A percentile compares a stretch with the other conserved stretches of the same genome.
Conservation (phyloP, 2,113 vertebrate genomes). For the Gasterosteus nipponicus region DNA sequence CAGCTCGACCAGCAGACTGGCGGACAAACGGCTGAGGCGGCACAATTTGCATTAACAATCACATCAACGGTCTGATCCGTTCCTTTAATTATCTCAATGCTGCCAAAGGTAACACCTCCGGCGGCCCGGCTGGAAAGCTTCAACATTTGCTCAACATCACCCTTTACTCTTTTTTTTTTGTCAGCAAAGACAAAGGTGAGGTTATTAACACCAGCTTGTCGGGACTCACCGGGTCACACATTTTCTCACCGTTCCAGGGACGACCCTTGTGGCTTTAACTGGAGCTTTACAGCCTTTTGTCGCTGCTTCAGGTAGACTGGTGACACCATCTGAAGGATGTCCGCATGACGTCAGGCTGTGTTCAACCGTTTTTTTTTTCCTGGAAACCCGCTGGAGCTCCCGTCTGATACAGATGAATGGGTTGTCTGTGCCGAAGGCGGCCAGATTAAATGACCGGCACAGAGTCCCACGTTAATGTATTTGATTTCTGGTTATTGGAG, state of each 20-base stretch:
- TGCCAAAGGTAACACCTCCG: conserved; percentile 48
- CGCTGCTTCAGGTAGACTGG: background rate
- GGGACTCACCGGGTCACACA: conserved; percentile 45
- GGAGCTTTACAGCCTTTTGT: conserved; percentile 9
- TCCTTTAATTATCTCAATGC: conserved; percentile 27
- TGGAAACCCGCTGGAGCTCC: background rate
- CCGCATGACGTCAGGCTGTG: background rate
- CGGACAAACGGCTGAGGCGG: conserved; percentile 17
- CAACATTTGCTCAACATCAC: conserved; percentile 52
- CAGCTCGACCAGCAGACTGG: conserved; percentile 7
- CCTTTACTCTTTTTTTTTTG: conserved; percentile 39
- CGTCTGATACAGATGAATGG: background rate
- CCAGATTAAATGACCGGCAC: background rate
- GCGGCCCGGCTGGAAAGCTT: background rate
- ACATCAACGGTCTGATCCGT: conserved; percentile 25
- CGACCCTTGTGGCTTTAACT: background rate
- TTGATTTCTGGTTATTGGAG: background rate
- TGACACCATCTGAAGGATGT: background rate
- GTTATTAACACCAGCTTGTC: conserved; percentile 74
- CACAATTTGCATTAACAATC: conserved; percentile 8
- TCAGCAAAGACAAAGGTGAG: conserved; percentile 38
- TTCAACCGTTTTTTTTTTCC: background rate
- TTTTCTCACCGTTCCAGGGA: conserved; percentile 1
- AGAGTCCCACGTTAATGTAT: background rate
- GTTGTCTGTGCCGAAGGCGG: background rate